A percentile compares a stretch with the other conserved stretches of the same genome.
phyloP scores from a whole-genome alignment of 1,140 invertebrate genomes.

The Diabrotica virgifera region DNA sequence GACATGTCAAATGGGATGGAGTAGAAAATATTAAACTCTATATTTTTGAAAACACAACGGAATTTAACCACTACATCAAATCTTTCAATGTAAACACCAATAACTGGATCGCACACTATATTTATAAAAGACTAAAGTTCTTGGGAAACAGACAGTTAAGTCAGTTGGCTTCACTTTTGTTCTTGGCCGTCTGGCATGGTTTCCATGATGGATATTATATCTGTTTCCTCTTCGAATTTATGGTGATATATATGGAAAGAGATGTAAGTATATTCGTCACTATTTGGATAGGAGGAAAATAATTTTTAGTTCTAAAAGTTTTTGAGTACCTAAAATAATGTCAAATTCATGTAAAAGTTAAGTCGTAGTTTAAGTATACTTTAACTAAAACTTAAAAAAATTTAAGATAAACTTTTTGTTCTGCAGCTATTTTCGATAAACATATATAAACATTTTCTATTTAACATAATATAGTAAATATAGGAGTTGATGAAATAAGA shows the following conservation, averaged over 20 bases:
- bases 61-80: constrained; percentile 79
- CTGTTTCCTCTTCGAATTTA: constrained; percentile 88
- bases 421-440: no score
- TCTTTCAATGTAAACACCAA: constrained; percentile 95
- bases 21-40: constrained; percentile 80
- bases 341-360: no score
- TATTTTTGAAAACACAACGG: constrained; percentile 73
- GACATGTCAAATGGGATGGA: constrained; percentile 73
- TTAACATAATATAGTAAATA: no score
- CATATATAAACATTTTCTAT: no score
- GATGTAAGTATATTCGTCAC: constrained; percentile 61
- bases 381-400: no score
- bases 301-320: not conserved
- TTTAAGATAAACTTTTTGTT: no score
- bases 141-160: constrained; percentile 82
- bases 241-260: constrained; percentile 83
- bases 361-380: no score
- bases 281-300: not conserved
- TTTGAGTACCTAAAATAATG: no score
- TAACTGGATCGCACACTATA: constrained; percentile 84
- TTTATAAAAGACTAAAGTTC: constrained; percentile 90
- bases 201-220: constrained; percentile 88
- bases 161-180: constrained; percentile 75
- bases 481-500: no score
- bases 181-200: constrained; percentile 93